These are phyloP conservation scores for Thalassaphorura encarpata DNA, from an alignment of 1,140 invertebrate species.

Conservation along the genomic window DNA sequence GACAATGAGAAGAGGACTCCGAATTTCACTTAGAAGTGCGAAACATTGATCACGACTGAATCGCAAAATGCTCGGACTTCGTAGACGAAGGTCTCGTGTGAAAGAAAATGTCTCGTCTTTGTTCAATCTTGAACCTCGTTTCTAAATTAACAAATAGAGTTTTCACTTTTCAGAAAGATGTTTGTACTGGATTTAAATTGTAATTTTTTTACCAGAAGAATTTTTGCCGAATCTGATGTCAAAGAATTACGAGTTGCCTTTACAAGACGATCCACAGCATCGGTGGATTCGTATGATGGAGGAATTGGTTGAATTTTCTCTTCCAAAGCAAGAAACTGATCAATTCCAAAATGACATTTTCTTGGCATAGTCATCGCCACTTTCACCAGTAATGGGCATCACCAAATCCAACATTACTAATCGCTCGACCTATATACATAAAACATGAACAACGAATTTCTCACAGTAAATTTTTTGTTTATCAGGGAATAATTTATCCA, in stretches of 20 bases:
- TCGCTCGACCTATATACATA: constrained; percentile 7
- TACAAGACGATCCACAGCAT: constrained; percentile 13
- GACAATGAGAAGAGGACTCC: constrained; percentile 6
- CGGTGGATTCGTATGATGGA: constrained; percentile 16
- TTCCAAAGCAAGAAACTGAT: constrained; percentile 11
- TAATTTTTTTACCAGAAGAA: constrained; percentile 13
- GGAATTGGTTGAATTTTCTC: constrained; percentile 17
- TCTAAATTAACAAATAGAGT: constrained; percentile 8
- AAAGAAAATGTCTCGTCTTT: constrained; percentile 13
- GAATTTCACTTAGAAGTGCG: constrained; percentile 10
- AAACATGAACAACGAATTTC: background rate
- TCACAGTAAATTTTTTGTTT: background rate
- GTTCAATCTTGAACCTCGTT: constrained; percentile 12
- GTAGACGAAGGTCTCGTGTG: constrained; percentile 20
- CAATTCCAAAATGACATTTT: constrained; percentile 10
- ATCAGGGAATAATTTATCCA: background rate
- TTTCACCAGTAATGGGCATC: constrained; percentile 17
- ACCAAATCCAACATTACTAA: constrained; percentile 21
- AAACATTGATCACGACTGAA: constrained; percentile 20
- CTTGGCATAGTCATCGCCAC: background rate
- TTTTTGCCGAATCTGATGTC: constrained; percentile 17
- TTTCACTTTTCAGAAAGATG: background rate
- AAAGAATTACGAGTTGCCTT: constrained; percentile 17
- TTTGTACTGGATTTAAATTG: background rate
- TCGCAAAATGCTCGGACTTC: constrained; percentile 18